Evolutionary conservation across 1,140 invertebrate species (phyloP).

Genomic region (Oryctes rhinoceros): DNA sequence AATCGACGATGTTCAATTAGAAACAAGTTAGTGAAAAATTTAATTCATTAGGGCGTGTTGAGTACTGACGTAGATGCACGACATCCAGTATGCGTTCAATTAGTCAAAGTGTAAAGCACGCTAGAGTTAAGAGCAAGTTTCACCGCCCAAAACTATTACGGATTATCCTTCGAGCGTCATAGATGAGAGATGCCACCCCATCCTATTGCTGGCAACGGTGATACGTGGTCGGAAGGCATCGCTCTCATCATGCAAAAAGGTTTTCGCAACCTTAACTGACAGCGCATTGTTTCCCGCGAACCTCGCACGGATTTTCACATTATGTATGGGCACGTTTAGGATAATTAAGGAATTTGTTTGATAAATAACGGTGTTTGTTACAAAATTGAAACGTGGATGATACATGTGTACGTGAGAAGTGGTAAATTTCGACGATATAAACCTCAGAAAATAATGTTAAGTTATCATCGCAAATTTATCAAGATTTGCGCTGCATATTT

Average conservation of each 20-base stretch:
- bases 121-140: constrained; percentile 14
- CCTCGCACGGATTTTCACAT: neutral
- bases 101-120: constrained; percentile 18
- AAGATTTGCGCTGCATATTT: too few species aligned
- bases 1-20: too few species aligned
- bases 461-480: too few species aligned
- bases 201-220: neutral
- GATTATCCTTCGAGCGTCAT: constrained; percentile 16
- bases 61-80: neutral
- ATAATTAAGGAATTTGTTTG: constrained; percentile 30
- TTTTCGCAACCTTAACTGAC: neutral
- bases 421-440: neutral
- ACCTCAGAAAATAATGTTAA: neutral
- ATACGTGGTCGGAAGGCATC: neutral
- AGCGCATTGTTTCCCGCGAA: neutral
- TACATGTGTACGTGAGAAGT: neutral
- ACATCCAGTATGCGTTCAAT: neutral
- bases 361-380: constrained; percentile 6
- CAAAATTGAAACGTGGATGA: constrained; percentile 5
- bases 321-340: constrained; percentile 25
- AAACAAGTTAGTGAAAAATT: neutral
- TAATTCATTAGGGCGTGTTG: constrained; percentile 7
- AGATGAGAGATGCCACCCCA: constrained; percentile 20
- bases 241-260: neutral
- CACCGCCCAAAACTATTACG: constrained; percentile 1